phyloP scores from a whole-genome alignment of 2,888 invertebrate species.

The Synanthedon andrenaeformis region DNA sequence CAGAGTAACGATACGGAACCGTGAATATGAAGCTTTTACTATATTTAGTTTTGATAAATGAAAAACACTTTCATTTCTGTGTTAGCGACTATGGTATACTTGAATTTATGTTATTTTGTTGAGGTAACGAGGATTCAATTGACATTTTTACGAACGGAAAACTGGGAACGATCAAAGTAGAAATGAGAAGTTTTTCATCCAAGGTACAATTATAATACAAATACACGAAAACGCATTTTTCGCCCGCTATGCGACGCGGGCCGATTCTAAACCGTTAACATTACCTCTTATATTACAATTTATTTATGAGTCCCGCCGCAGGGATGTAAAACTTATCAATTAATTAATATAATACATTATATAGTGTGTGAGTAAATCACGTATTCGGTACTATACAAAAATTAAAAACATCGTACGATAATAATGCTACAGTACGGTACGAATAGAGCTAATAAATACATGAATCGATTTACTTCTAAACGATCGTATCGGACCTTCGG shows the following conservation, averaged over 20 bases:
- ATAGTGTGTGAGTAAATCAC: slow-evolving; percentile 35
- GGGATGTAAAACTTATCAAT: slow-evolving; percentile 50
- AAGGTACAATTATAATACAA: neutral
- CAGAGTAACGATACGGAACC: too few relatives aligned
- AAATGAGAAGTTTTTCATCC: neutral
- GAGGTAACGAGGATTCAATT: slow-evolving; percentile 14
- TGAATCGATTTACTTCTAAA: slow-evolving; percentile 61
- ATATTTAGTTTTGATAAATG: neutral
- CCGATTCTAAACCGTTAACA: slow-evolving; percentile 23
- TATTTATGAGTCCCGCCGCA: slow-evolving; percentile 37
- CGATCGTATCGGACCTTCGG: slow-evolving; percentile 37
- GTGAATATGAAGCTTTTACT: neutral
- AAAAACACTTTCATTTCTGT: too few relatives aligned
- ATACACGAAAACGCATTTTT: slow-evolving; percentile 3
- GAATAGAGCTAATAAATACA: slow-evolving; percentile 60
- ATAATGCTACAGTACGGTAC: slow-evolving; percentile 51
- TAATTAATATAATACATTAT: slow-evolving; percentile 52
- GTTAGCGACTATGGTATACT: neutral
- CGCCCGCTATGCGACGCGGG: neutral
- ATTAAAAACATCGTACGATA: slow-evolving; percentile 64
- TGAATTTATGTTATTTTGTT: neutral
- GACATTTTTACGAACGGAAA: slow-evolving; percentile 17
- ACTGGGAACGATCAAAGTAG: neutral
- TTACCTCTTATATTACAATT: slow-evolving; percentile 61
- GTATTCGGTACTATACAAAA: slow-evolving; percentile 63